Percentiles rank a stretch among this genome's conserved stretches.
These are phyloP conservation scores for Archocentrus centrarchus DNA, from an alignment of 2,113 vertebrate species.

Conservation along the genomic window DNA sequence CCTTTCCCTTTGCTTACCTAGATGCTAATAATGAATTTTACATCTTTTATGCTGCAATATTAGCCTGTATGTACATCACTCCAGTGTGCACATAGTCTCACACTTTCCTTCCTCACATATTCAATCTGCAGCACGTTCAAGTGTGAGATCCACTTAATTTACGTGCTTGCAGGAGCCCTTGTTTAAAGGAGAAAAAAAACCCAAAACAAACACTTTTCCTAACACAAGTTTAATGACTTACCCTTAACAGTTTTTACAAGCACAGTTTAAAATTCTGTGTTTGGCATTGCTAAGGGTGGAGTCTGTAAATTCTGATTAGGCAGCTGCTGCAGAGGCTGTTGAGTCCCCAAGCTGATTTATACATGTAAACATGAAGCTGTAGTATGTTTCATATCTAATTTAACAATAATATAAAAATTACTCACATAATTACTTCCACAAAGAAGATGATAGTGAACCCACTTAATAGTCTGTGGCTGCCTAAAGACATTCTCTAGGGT, in stretches of 20 bases:
- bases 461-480: background rate
- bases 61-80: background rate
- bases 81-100: background rate
- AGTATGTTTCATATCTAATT: background rate
- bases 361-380: slow-evolving; percentile 9
- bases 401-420: background rate
- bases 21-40: background rate
- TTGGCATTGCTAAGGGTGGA: background rate
- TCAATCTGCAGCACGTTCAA: slow-evolving; percentile 10
- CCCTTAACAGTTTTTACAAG: background rate
- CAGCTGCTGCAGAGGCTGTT: background rate
- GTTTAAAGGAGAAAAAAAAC: slow-evolving; percentile 14
- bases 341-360: background rate
- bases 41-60: background rate
- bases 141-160: background rate
- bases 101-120: background rate
- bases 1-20: background rate
- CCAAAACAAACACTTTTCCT: background rate
- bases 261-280: background rate
- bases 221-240: background rate
- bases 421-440: background rate
- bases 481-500: background rate
- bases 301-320: slow-evolving; percentile 1
- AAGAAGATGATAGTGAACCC: background rate
- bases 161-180: background rate